A percentile compares a stretch with the other conserved stretches of the same genome.
These are phyloP conservation scores for Elaphurus davidianus DNA, from an alignment of 2,113 vertebrate genomes.

Conservation along the genomic window DNA sequence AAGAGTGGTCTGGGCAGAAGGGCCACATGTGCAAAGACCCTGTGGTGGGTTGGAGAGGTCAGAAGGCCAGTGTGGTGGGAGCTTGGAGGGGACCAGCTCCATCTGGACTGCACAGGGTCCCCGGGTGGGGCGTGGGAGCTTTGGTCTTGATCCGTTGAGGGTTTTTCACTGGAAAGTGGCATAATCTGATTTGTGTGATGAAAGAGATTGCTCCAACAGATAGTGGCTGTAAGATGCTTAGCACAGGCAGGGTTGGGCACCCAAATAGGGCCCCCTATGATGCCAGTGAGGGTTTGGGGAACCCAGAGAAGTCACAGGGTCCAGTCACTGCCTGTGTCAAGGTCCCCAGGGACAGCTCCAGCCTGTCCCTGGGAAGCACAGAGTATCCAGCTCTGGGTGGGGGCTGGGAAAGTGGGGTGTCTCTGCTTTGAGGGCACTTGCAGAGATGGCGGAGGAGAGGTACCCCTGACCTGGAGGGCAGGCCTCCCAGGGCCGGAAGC, in stretches of 20 bases:
- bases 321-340: neutral
- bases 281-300: fast-evolving
- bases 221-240: neutral
- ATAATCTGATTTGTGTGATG: neutral
- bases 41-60: neutral
- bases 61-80: neutral
- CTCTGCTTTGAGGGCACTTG: neutral
- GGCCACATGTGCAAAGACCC: neutral
- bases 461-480: neutral
- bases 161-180: neutral
- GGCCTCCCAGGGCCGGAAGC: neutral
- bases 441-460: fast-evolving
- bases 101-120: neutral
- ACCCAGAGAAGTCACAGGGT: neutral
- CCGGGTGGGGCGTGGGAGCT: neutral
- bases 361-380: neutral
- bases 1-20: fast-evolving
- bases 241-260: neutral
- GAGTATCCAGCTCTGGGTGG: neutral
- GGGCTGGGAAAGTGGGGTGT: neutral
- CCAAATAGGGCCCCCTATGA: fast-evolving
- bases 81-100: neutral
- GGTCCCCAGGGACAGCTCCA: neutral
- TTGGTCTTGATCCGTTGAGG: neutral
- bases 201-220: neutral